phyloP scores from a whole-genome alignment of 2,888 invertebrate species.

The Acronicta psi region DNA sequence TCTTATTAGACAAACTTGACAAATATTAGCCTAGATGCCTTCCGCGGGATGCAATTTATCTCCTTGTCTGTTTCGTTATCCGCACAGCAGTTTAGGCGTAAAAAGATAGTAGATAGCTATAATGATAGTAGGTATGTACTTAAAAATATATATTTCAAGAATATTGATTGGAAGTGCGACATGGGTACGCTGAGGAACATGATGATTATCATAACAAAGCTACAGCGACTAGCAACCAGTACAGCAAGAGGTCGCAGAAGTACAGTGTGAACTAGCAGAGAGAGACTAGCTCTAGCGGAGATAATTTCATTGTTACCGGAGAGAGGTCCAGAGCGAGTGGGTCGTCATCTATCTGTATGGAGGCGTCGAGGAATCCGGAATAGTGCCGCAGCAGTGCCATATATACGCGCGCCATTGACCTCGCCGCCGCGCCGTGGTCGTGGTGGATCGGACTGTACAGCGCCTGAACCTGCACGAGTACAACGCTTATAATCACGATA shows the following conservation, averaged over 20 bases:
- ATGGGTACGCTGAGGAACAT: constrained; percentile 64
- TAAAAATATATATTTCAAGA: too few species aligned
- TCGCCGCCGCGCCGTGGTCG: constrained; percentile 72
- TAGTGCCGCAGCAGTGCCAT: constrained; percentile 78
- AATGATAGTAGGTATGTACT: constrained; percentile 45
- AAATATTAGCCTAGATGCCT: too few species aligned
- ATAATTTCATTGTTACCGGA: constrained; percentile 67
- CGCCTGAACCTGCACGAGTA: constrained; percentile 66
- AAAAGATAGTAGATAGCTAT: too few species aligned
- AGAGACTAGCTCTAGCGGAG: too few species aligned
- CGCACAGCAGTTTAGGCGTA: too few species aligned
- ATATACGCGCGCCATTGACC: constrained; percentile 73
- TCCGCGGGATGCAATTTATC: too few species aligned
- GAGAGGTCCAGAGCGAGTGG: constrained; percentile 76
- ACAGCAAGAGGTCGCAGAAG: constrained; percentile 74
- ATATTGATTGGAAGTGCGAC: constrained; percentile 62
- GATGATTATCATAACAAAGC: constrained; percentile 61
- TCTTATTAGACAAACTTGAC: too few species aligned
- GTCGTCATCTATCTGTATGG: constrained; percentile 74
- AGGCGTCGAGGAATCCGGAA: constrained; percentile 66
- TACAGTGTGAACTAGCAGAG: constrained; percentile 77
- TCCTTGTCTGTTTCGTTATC: too few species aligned
- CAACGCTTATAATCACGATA: too few species aligned
- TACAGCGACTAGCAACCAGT: constrained; percentile 69
- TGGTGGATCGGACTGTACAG: constrained; percentile 78